Conservation (phyloP, 2,113 vertebrate genomes). For the Cervus canadensis region DNA sequence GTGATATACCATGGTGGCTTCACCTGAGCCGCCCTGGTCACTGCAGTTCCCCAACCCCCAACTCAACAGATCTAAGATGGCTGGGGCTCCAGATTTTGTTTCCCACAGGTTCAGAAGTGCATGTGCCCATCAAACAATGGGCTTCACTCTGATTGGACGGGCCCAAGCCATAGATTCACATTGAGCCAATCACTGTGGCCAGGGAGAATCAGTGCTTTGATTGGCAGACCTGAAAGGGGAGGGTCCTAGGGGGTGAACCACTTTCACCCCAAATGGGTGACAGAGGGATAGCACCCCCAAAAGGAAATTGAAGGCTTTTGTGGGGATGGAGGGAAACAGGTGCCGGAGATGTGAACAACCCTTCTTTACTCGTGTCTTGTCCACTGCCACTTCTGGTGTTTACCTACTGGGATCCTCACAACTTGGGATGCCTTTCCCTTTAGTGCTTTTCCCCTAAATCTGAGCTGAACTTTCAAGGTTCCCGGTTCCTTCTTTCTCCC, state of each 20-base stretch:
- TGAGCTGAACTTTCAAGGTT: not conserved
- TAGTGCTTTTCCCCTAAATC: not conserved
- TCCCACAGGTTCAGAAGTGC: not conserved
- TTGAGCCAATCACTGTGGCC: not conserved
- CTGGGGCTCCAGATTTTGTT: not conserved
- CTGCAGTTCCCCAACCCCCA: fast-evolving
- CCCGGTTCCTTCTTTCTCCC: not conserved
- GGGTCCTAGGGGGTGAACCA: not conserved
- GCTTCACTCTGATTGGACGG: not conserved
- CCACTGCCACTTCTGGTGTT: not conserved
- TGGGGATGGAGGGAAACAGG: not conserved
- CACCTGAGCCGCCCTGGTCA: not conserved
- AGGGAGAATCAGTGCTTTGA: not conserved
- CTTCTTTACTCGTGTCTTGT: not conserved
- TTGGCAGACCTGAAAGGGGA: not conserved
- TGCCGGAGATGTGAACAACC: not conserved
- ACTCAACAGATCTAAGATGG: not conserved
- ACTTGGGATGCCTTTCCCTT: not conserved
- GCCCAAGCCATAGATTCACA: not conserved
- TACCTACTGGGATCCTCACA: not conserved
- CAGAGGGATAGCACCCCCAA: not conserved
- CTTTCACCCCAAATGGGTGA: not conserved
- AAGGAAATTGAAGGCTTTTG: not conserved
- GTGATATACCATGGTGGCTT: not conserved
- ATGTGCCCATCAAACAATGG: not conserved